These are phyloP conservation scores for Megaustenia siamemsis DNA, from an alignment of 2,888 invertebrate genomes.

Conservation along the genomic window DNA sequence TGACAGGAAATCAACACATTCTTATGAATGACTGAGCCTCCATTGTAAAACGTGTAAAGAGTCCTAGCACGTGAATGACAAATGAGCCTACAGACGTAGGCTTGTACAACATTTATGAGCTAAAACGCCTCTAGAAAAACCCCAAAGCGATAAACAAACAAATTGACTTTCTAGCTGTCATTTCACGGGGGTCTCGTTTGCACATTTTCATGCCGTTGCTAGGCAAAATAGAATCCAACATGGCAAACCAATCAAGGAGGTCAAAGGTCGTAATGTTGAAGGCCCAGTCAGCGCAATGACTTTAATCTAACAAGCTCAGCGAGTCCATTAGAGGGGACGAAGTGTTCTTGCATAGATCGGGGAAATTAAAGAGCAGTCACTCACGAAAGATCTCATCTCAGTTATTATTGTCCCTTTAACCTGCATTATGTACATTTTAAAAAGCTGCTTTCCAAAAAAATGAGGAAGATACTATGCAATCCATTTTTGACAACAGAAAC, in stretches of 20 bases:
- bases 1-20: neutral
- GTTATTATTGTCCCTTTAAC: neutral
- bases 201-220: slow-evolving; percentile 51
- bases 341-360: slow-evolving; percentile 20
- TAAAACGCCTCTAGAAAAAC: neutral
- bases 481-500: too few relatives aligned
- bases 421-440: too few relatives aligned
- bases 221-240: slow-evolving; percentile 45
- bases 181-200: slow-evolving; percentile 27
- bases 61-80: neutral
- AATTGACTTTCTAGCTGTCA: slow-evolving; percentile 51
- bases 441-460: too few relatives aligned
- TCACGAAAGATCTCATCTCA: slow-evolving; percentile 2
- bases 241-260: slow-evolving; percentile 48
- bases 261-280: slow-evolving; percentile 36
- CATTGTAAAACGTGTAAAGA: neutral
- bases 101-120: slow-evolving; percentile 36
- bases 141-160: slow-evolving; percentile 47
- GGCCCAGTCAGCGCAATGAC: slow-evolving; percentile 9
- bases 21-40: neutral
- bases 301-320: slow-evolving; percentile 41
- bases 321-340: slow-evolving; percentile 9
- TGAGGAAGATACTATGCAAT: too few relatives aligned
- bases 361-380: slow-evolving; percentile 27
- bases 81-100: slow-evolving; percentile 21